Conservation (phyloP, 1,140 invertebrate genomes). For the Agraylea sexmaculata region DNA sequence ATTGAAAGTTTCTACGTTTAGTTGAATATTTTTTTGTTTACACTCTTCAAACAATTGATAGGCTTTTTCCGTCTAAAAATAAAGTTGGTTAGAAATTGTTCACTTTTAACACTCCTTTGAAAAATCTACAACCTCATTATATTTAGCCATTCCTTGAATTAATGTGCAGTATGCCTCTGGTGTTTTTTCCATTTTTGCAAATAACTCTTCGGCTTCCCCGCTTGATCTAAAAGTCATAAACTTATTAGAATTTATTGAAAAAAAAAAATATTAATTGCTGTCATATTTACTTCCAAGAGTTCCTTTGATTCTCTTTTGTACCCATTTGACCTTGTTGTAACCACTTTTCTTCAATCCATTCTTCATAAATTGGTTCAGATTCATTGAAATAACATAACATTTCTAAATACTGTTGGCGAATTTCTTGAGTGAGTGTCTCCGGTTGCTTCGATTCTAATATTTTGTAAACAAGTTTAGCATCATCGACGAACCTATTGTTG, state of each 20-base stretch:
- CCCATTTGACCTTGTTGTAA: slow-evolving; percentile 41
- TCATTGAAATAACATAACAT: slow-evolving; percentile 73
- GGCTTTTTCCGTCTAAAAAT: slow-evolving; percentile 46
- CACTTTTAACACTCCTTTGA: slow-evolving; percentile 4
- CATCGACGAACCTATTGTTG: slow-evolving; percentile 46
- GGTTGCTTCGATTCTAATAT: slow-evolving; percentile 50
- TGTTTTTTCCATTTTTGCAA: slow-evolving; percentile 47
- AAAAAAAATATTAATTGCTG: not conserved
- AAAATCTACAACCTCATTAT: slow-evolving; percentile 39
- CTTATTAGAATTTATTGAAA: not conserved
- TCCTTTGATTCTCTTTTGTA: slow-evolving; percentile 43
- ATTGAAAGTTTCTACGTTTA: slow-evolving; percentile 60
- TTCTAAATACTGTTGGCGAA: slow-evolving; percentile 64
- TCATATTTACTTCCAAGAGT: slow-evolving; percentile 59
- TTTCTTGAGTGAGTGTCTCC: slow-evolving; percentile 43
- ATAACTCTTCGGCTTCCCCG: slow-evolving; percentile 56
- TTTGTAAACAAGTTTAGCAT: slow-evolving; percentile 63
- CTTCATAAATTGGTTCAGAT: slow-evolving; percentile 47
- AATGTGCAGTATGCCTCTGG: slow-evolving; percentile 51
- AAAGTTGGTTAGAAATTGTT: slow-evolving; percentile 13
- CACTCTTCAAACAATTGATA: slow-evolving; percentile 56
- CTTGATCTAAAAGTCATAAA: slow-evolving; percentile 39
- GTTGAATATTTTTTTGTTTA: slow-evolving; percentile 45
- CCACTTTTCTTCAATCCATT: slow-evolving; percentile 70
- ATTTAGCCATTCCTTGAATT: slow-evolving; percentile 64